Percentiles rank a stretch among this genome's conserved stretches.
Evolutionary conservation across 2,888 invertebrate genomes (phyloP).

Genomic region (Fragum whitleyi): DNA sequence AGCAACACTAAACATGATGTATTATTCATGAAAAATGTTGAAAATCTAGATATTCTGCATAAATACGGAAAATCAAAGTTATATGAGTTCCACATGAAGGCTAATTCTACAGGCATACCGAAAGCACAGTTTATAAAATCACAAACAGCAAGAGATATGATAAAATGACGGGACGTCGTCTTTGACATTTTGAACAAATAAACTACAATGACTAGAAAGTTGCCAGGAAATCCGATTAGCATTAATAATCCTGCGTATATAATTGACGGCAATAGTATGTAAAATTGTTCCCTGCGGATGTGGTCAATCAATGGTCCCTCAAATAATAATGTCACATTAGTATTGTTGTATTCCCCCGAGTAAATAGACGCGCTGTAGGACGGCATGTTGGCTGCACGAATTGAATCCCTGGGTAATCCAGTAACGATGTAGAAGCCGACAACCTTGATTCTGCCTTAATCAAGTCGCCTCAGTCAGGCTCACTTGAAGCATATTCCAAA

Average conservation of each 20-base stretch:
- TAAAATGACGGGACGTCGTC: conserved; percentile 68
- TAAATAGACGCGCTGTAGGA: conserved; percentile 8
- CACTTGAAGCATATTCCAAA: no score
- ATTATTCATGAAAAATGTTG: conserved; percentile 72
- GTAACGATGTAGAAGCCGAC: no score
- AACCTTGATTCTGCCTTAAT: no score
- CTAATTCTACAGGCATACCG: conserved; percentile 70
- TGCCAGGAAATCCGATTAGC: conserved; percentile 70
- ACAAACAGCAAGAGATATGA: conserved; percentile 68
- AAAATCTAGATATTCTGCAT: conserved; percentile 69
- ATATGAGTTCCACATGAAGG: conserved; percentile 62
- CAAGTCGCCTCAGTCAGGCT: no score
- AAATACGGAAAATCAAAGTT: conserved; percentile 66
- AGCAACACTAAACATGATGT: conserved; percentile 69
- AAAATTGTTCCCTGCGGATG: conserved; percentile 38
- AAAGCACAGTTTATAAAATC: conserved; percentile 72
- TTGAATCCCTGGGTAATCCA: background rate
- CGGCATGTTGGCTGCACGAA: conserved; percentile 6
- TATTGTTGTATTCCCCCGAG: conserved; percentile 11
- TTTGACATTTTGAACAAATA: conserved; percentile 68
- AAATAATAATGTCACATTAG: conserved; percentile 40
- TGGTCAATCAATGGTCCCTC: conserved; percentile 38
- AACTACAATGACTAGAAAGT: conserved; percentile 66
- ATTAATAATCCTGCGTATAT: conserved; percentile 69
- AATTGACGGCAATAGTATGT: conserved; percentile 67